Evolutionary conservation across 2,888 invertebrate genomes (phyloP).

Genomic region (Marronus borbonicus): DNA sequence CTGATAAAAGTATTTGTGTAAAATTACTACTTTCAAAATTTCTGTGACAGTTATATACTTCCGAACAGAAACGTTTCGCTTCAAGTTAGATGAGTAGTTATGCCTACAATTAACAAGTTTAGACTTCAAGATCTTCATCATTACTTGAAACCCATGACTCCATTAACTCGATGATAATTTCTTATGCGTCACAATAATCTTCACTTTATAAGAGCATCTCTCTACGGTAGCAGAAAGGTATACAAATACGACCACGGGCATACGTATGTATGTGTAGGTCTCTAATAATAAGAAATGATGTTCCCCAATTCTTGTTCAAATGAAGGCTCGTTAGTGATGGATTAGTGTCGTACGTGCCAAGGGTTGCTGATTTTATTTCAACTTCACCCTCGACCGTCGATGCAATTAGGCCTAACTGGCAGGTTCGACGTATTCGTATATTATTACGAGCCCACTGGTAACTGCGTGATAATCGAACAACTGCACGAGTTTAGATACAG

Average conservation of each 20-base stretch:
- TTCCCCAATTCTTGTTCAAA: constrained; percentile 58
- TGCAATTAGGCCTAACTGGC: constrained; percentile 59
- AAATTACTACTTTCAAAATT: too few species aligned
- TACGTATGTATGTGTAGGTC: constrained; percentile 43
- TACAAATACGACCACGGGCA: background rate
- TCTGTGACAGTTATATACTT: too few species aligned
- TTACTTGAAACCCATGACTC: too few species aligned
- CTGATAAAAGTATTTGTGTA: too few species aligned
- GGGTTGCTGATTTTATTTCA: constrained; percentile 64
- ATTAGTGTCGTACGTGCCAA: constrained; percentile 73
- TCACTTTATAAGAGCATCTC: background rate
- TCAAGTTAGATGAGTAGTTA: too few species aligned
- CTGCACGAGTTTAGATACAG: constrained; percentile 13
- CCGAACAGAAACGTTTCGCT: too few species aligned
- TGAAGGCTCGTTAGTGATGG: constrained; percentile 73
- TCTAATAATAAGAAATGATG: constrained; percentile 49
- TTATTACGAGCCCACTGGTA: constrained; percentile 28
- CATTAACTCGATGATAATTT: too few species aligned
- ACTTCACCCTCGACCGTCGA: constrained; percentile 54
- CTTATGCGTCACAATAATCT: too few species aligned
- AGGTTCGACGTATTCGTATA: constrained; percentile 47
- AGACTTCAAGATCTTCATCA: too few species aligned
- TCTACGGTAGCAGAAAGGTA: background rate
- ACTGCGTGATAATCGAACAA: constrained; percentile 18
- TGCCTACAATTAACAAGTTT: too few species aligned